Conservation (phyloP, 2,888 invertebrate species). For the Odontomyia ornata region DNA sequence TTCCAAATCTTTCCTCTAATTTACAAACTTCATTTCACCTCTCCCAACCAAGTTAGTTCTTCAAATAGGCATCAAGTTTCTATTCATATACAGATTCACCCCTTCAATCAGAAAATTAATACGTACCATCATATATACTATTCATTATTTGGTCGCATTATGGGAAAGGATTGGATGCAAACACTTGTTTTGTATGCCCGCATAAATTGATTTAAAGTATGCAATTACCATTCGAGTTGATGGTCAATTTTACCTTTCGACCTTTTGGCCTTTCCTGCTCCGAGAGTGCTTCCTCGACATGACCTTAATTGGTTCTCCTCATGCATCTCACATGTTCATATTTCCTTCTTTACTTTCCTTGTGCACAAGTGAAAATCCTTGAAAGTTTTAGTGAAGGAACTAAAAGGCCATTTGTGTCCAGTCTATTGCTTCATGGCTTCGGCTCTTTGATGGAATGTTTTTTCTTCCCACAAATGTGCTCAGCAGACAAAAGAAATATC, state of each 20-base stretch:
- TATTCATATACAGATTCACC: not conserved
- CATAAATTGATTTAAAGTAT: slow-evolving; percentile 51
- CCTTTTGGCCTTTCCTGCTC: slow-evolving; percentile 30
- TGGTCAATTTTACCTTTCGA: slow-evolving; percentile 48
- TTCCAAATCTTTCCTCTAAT: not conserved
- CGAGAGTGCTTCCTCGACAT: not conserved
- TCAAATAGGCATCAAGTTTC: not conserved
- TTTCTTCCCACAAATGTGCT: slow-evolving; percentile 1
- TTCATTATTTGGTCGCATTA: slow-evolving; percentile 35
- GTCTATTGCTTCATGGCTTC: not conserved
- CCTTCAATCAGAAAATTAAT: not conserved
- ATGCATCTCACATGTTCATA: not conserved
- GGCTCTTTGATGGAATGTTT: not conserved
- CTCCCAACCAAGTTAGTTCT: not conserved
- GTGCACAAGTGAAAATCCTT: not conserved
- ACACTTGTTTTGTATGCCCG: slow-evolving; percentile 48
- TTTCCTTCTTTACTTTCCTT: not conserved
- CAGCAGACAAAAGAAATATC: not conserved
- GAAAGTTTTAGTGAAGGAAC: not conserved
- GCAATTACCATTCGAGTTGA: slow-evolving; percentile 50
- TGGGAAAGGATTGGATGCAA: slow-evolving; percentile 49
- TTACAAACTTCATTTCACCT: not conserved
- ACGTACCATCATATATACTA: not conserved
- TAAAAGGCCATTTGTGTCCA: not conserved
- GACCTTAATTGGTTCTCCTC: slow-evolving; percentile 46